Evolutionary conservation across 2,888 invertebrate genomes (phyloP).

Genomic region (Latheticus oryzae): DNA sequence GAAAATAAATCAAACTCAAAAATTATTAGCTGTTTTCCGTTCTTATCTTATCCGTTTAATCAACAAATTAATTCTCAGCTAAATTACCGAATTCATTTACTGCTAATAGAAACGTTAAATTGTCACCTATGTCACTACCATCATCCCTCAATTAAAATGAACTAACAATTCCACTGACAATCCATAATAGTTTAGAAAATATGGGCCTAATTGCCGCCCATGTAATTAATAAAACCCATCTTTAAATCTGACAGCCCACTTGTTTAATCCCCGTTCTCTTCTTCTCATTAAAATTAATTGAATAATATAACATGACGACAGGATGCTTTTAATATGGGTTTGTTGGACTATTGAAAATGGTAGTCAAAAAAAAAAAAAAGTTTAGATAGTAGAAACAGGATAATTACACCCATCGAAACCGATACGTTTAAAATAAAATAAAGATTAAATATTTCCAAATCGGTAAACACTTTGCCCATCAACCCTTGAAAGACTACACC

Average conservation of each 20-base stretch:
- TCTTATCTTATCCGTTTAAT: too few species aligned
- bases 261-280: slow-evolving; percentile 48
- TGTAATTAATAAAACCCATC: slow-evolving; percentile 41
- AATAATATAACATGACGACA: slow-evolving; percentile 44
- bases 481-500: slow-evolving; percentile 13
- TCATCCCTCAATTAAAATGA: too few species aligned
- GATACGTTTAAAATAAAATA: slow-evolving; percentile 25
- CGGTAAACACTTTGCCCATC: slow-evolving; percentile 46
- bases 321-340: slow-evolving; percentile 38
- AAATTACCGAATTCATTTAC: too few species aligned
- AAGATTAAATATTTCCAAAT: slow-evolving; percentile 52
- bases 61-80: too few species aligned
- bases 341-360: too few species aligned
- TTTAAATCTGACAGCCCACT: slow-evolving; percentile 52
- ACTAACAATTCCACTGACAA: too few species aligned
- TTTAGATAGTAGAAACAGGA: slow-evolving; percentile 44
- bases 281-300: slow-evolving; percentile 53
- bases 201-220: slow-evolving; percentile 40
- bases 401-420: slow-evolving; percentile 13
- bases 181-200: too few species aligned
- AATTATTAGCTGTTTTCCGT: too few species aligned
- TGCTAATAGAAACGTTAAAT: too few species aligned
- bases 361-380: too few species aligned
- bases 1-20: too few species aligned
- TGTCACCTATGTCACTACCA: too few species aligned